Evolutionary conservation across 2,797 vertebrate species (phyloP).

Genomic region (Champsocephalus esox): DNA sequence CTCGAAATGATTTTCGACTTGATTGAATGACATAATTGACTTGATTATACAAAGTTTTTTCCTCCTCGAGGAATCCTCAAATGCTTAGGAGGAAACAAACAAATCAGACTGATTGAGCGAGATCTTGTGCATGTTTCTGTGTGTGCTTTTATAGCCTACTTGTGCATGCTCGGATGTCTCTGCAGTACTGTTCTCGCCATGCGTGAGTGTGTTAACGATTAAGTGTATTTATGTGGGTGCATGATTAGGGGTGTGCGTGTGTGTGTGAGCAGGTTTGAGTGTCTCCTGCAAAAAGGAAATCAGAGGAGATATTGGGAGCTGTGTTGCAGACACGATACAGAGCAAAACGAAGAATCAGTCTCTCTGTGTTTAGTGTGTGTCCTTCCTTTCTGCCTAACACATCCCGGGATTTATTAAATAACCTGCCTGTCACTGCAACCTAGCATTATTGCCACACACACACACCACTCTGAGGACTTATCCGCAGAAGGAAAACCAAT

Average conservation of each 20-base stretch:
- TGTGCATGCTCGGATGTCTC: slow-evolving; percentile 75
- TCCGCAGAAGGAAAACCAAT: slow-evolving; percentile 74
- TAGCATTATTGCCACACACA: slow-evolving; percentile 72
- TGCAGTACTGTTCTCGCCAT: slow-evolving; percentile 67
- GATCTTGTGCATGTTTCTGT: slow-evolving; percentile 76
- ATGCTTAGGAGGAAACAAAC: slow-evolving; percentile 86
- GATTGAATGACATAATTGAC: slow-evolving; percentile 90
- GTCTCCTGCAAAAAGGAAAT: slow-evolving; percentile 34
- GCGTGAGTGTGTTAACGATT: slow-evolving; percentile 74
- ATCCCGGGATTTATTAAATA: slow-evolving; percentile 83
- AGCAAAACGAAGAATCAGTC: slow-evolving; percentile 37
- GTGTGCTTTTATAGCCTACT: slow-evolving; percentile 78
- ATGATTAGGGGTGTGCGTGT: slow-evolving; percentile 64
- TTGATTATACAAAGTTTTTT: slow-evolving; percentile 85
- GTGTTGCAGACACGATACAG: slow-evolving; percentile 55
- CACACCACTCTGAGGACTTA: slow-evolving; percentile 67
- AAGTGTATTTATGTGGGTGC: slow-evolving; percentile 78
- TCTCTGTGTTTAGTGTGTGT: slow-evolving; percentile 56
- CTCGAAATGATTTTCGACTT: slow-evolving; percentile 83
- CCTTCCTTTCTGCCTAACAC: slow-evolving; percentile 69
- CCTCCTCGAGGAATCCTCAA: slow-evolving; percentile 83
- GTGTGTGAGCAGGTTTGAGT: slow-evolving; percentile 13
- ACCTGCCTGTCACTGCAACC: slow-evolving; percentile 78
- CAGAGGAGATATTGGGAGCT: slow-evolving; percentile 60
- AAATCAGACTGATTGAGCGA: slow-evolving; percentile 88